Evolutionary conservation across 2,797 vertebrate species (phyloP).

Genomic region (Sebastes minor): DNA sequence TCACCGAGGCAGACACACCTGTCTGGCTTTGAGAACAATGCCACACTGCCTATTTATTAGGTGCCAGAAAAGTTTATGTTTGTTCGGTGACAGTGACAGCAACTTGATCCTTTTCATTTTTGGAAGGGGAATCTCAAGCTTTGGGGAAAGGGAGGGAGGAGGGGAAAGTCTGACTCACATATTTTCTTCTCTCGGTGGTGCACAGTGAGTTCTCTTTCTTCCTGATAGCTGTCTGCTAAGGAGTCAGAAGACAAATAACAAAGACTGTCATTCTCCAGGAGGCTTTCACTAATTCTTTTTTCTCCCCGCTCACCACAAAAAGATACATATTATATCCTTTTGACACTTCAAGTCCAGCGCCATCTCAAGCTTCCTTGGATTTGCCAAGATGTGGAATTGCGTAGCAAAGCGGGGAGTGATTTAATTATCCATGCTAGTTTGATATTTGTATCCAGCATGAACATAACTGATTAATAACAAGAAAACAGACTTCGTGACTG

Average conservation of each 20-base stretch:
- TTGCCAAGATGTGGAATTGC: constrained; percentile 40
- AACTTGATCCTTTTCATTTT: constrained; percentile 89
- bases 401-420: constrained; percentile 36
- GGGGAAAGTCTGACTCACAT: constrained; percentile 81
- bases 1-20: constrained; percentile 86
- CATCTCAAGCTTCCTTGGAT: constrained; percentile 55
- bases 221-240: constrained; percentile 87
- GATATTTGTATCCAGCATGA: constrained; percentile 50
- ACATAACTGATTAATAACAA: constrained; percentile 53
- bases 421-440: constrained; percentile 60
- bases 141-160: constrained; percentile 69
- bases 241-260: constrained; percentile 86
- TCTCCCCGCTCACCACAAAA: constrained; percentile 25
- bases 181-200: constrained; percentile 75
- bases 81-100: constrained; percentile 88
- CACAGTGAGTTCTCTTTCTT: constrained; percentile 84
- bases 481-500: constrained; percentile 34
- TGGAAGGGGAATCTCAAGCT: constrained; percentile 78
- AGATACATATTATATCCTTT: constrained; percentile 61
- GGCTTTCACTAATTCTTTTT: constrained; percentile 77
- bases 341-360: constrained; percentile 66
- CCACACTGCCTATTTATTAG: constrained; percentile 88
- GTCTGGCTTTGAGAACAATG: constrained; percentile 89
- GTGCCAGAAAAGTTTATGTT: constrained; percentile 90
- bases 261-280: constrained; percentile 83